phyloP scores from a whole-genome alignment of 1,140 invertebrate genomes.

The Mercenaria mercenaria region DNA sequence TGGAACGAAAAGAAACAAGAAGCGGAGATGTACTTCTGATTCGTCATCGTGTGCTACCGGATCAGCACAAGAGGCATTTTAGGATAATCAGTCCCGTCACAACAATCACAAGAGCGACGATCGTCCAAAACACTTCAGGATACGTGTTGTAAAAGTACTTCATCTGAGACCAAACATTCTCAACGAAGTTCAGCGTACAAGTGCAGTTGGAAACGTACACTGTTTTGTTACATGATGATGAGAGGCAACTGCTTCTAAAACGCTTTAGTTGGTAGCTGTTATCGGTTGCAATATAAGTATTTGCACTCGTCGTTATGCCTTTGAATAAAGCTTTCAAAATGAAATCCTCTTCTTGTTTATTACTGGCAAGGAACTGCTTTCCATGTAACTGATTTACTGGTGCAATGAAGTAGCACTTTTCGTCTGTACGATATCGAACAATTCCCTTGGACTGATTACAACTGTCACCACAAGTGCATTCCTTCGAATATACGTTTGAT shows the following conservation, averaged over 20 bases:
- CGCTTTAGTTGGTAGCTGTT: neutral
- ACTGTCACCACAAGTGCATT: neutral
- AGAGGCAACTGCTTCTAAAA: neutral
- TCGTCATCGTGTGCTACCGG: neutral
- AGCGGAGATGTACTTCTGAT: neutral
- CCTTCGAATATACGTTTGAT: neutral
- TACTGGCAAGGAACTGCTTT: constrained; percentile 13
- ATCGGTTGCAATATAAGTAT: neutral
- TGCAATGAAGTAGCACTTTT: constrained; percentile 10
- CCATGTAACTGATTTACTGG: neutral
- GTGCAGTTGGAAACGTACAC: neutral
- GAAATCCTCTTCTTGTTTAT: neutral
- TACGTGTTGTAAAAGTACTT: neutral
- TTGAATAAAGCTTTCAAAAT: neutral
- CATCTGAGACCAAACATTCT: neutral
- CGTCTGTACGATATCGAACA: neutral
- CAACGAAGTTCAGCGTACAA: neutral
- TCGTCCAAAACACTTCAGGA: neutral
- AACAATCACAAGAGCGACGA: neutral
- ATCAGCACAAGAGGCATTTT: neutral
- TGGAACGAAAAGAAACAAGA: neutral
- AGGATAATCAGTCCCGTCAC: neutral
- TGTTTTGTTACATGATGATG: neutral
- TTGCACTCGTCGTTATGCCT: neutral
- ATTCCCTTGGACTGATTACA: neutral